These are phyloP conservation scores for Pelodiscus sinensis DNA, from an alignment of 2,113 vertebrate species.

Conservation along the genomic window DNA sequence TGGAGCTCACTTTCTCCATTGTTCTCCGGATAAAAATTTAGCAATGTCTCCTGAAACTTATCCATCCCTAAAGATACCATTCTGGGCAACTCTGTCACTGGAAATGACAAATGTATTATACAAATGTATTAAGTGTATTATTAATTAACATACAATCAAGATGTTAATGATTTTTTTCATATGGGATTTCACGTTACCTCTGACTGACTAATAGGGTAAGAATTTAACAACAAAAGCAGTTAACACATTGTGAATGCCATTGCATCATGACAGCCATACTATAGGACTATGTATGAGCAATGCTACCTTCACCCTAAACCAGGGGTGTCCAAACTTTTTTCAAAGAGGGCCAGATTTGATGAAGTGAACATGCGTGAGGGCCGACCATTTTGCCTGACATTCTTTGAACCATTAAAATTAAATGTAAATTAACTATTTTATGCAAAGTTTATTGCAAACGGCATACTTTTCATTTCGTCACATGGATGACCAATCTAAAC, in stretches of 20 bases:
- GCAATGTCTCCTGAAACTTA: background rate
- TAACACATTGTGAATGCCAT: background rate
- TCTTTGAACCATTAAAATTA: too few relatives aligned
- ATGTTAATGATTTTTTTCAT: background rate
- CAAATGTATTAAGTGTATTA: too few relatives aligned
- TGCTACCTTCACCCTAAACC: background rate
- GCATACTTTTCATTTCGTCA: too few relatives aligned
- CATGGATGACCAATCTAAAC: too few relatives aligned
- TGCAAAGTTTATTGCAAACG: too few relatives aligned
- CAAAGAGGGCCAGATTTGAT: too few relatives aligned
- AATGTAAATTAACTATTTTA: too few relatives aligned
- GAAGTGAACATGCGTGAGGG: too few relatives aligned
- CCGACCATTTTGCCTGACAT: too few relatives aligned
- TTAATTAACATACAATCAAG: background rate
- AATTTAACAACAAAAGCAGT: slow-evolving; percentile 2
- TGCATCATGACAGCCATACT: background rate
- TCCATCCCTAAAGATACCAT: fast-evolving
- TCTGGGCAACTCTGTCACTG: background rate
- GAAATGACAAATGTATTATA: background rate
- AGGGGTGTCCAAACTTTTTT: too few relatives aligned
- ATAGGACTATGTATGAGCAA: background rate
- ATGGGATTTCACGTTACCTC: background rate
- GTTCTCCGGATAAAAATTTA: slow-evolving; percentile 16
- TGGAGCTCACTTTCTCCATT: background rate
- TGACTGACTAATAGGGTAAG: slow-evolving; percentile 9